Evolutionary conservation across 2,888 invertebrate species (phyloP).

Genomic region (Yponomeuta malinellus): DNA sequence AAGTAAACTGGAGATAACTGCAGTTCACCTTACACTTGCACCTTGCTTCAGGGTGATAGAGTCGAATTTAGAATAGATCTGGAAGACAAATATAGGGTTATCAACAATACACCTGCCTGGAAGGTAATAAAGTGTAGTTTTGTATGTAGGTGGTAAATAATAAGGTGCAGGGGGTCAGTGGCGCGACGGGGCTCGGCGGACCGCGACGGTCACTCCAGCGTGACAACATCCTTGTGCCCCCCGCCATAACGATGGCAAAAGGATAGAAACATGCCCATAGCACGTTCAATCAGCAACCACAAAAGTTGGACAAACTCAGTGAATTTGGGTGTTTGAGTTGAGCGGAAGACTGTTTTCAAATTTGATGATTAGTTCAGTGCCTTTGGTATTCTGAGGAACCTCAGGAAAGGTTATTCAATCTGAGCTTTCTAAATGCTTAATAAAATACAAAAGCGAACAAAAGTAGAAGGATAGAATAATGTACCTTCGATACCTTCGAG

Average conservation of each 20-base stretch:
- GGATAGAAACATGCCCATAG: background rate
- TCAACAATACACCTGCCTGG: background rate
- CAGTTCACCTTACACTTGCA: background rate
- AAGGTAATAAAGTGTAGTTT: background rate
- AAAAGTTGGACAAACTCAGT: background rate
- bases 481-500: too few species aligned
- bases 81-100: background rate
- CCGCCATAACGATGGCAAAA: background rate
- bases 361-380: background rate
- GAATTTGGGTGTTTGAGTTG: background rate
- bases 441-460: too few species aligned
- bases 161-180: conserved; percentile 37
- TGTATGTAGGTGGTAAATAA: background rate
- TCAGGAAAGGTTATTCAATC: too few species aligned
- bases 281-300: conserved; percentile 19
- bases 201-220: conserved; percentile 43
- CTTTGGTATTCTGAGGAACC: too few species aligned
- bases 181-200: conserved; percentile 39
- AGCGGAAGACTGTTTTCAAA: background rate
- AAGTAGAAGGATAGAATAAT: too few species aligned
- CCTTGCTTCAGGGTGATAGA: background rate
- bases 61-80: background rate
- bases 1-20: conserved; percentile 24
- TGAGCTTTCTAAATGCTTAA: too few species aligned
- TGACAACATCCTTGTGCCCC: conserved; percentile 45